Evolutionary conservation across 2,888 invertebrate genomes (phyloP).

Genomic region (Macrosoma leucophasiata): DNA sequence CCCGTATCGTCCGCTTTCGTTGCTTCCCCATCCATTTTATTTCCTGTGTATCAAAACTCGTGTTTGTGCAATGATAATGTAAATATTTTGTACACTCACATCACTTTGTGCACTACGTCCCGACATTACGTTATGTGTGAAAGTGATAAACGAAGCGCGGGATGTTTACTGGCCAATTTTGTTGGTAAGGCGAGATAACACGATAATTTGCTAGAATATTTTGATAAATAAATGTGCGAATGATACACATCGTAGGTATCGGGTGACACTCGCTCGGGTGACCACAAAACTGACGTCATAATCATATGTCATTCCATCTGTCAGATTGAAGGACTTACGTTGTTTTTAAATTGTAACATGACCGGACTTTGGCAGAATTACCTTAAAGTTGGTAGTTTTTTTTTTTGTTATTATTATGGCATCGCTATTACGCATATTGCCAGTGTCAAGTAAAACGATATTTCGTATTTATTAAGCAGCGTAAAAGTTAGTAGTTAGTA

Average conservation of each 20-base stretch:
- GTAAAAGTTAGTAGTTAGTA: too few relatives aligned
- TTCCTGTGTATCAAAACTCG: slow-evolving; percentile 32
- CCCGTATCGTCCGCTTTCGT: too few relatives aligned
- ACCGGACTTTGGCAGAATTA: too few relatives aligned
- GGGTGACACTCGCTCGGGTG: slow-evolving; percentile 34
- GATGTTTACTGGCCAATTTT: slow-evolving; percentile 24
- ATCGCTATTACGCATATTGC: too few relatives aligned
- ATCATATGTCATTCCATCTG: slow-evolving; percentile 1
- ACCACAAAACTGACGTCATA: neutral
- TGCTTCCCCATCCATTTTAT: slow-evolving; percentile 36
- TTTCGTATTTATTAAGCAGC: too few relatives aligned
- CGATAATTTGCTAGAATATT: slow-evolving; percentile 40
- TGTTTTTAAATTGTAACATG: too few relatives aligned
- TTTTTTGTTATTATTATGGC: too few relatives aligned
- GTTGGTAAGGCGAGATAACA: slow-evolving; percentile 41
- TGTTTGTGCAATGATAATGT: slow-evolving; percentile 12
- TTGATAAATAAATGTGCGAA: slow-evolving; percentile 36
- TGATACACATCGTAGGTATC: slow-evolving; percentile 32
- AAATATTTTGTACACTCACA: slow-evolving; percentile 12
- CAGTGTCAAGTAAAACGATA: too few relatives aligned
- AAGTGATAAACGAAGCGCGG: slow-evolving; percentile 26
- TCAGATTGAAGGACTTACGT: slow-evolving; percentile 8
- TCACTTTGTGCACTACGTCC: slow-evolving; percentile 5
- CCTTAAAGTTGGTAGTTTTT: too few relatives aligned
- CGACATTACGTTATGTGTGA: slow-evolving; percentile 24